Base-by-base conservation (phyloP, 2,797 vertebrate species). In the Tauraco hartlaubi region DNA sequence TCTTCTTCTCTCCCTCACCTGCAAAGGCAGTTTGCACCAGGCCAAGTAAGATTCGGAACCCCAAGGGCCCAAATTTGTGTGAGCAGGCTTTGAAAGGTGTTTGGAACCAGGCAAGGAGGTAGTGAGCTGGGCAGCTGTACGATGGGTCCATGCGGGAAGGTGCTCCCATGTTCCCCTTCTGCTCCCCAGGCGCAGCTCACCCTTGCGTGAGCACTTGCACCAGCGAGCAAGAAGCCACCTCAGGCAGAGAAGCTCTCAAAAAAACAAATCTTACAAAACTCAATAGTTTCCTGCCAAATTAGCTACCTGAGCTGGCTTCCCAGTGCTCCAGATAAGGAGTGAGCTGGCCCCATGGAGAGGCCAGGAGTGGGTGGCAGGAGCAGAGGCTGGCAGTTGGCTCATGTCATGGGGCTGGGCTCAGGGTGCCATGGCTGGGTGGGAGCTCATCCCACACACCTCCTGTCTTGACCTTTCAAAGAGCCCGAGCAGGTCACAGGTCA, bases 111-210 rank as follows among this genome's bases (percentile, higher is more conserved):
- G 22, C 13, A 33, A 23, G 16, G 39, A 62, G 37, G 31, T 1
- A 1, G 20, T 0, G 2, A 33, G 18, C 22, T 17, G 10, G 25
- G 23, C 5, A 58, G 51, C 7, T 54, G 12, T 51, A 29, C 0
- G 2, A 8, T 41, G 64, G 28, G 28, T 68, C 59, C 12, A 2
- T 33, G 11, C 25, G 44, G 41, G 29, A 71, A 63, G 31, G 16
- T 44, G n/a, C 21, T 69, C 29, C 58, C 1, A 0, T 17, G 33
- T 77, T 66, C 23, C 17, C 6, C 13, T 51, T 10, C n/a, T 5
- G 4, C 29, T 61, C 29, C 23, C 14, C 0, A 1, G 14, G 18
- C 3, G 2, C 28, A 58, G 52, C 52, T 79, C 1, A 1, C 20
- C 71, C 29, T 81, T 58, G 29, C 1, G 2, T 1, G 0, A 39